Evolutionary conservation across 1,140 invertebrate species (phyloP).

Genomic region (Orius insidiosus): DNA sequence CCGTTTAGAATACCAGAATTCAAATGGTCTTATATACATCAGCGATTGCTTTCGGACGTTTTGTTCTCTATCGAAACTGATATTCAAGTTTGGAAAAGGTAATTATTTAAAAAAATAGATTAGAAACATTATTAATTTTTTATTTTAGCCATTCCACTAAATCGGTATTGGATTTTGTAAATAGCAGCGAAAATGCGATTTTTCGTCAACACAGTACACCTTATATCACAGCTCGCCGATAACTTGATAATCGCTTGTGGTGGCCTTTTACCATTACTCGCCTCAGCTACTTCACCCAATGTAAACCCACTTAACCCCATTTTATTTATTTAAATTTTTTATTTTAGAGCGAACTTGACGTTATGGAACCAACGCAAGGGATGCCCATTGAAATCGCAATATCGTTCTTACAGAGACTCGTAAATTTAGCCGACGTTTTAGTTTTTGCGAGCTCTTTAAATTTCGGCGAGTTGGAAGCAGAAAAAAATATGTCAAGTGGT

Average conservation of each 20-base stretch:
- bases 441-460: slow-evolving; percentile 95
- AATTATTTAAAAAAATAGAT: too few species aligned
- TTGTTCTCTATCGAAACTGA: slow-evolving; percentile 94
- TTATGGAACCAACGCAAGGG: slow-evolving; percentile 94
- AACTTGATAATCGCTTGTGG: slow-evolving; percentile 98
- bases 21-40: slow-evolving; percentile 98
- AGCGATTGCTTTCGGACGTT: slow-evolving; percentile 88
- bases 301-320: slow-evolving; percentile 39
- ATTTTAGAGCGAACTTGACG: slow-evolving; percentile 86
- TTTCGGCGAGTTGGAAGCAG: slow-evolving; percentile 93
- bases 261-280: slow-evolving; percentile 85
- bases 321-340: slow-evolving; percentile 5
- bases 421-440: slow-evolving; percentile 95
- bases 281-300: slow-evolving; percentile 95
- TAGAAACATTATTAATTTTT: too few species aligned
- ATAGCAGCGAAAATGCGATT: slow-evolving; percentile 92
- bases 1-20: slow-evolving; percentile 99
- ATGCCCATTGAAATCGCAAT: slow-evolving; percentile 96
- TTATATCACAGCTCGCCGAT: slow-evolving; percentile 96
- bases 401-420: slow-evolving; percentile 86
- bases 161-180: slow-evolving; percentile 94
- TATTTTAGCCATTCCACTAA: slow-evolving; percentile 86
- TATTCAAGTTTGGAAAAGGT: slow-evolving; percentile 81
- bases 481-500: slow-evolving; percentile 99
- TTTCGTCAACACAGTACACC: slow-evolving; percentile 97